Conservation (phyloP, 2,888 invertebrate species). For the Tachina fera region DNA sequence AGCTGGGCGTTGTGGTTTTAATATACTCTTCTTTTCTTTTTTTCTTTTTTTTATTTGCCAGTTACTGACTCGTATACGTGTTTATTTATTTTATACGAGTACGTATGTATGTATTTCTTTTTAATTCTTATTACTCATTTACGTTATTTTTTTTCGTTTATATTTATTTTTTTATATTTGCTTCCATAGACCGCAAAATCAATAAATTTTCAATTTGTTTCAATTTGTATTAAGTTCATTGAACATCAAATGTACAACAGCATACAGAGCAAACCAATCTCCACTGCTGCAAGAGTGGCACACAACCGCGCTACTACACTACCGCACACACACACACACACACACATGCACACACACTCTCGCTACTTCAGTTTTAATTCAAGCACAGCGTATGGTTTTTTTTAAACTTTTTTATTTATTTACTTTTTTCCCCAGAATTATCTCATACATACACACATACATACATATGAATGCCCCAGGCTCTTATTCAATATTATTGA, state of each 20-base stretch:
- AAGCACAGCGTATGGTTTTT: constrained; percentile 27
- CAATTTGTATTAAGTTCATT: constrained; percentile 71
- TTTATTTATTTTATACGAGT: constrained; percentile 45
- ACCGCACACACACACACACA: not conserved
- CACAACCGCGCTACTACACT: constrained; percentile 16
- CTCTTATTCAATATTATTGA: constrained; percentile 69
- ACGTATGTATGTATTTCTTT: constrained; percentile 7
- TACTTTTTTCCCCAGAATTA: constrained; percentile 36
- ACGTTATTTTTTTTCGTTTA: constrained; percentile 12
- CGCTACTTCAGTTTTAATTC: constrained; percentile 53
- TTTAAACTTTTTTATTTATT: constrained; percentile 24
- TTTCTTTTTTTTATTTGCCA: constrained; percentile 34
- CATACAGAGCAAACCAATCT: constrained; percentile 44
- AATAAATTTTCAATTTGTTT: constrained; percentile 72
- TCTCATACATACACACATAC: constrained; percentile 23
- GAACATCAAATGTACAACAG: constrained; percentile 68
- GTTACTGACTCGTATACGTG: constrained; percentile 25
- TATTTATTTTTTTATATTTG: not conserved
- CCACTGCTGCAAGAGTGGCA: not conserved
- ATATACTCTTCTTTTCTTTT: constrained; percentile 17
- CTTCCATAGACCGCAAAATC: constrained; percentile 68
- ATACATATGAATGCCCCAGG: constrained; percentile 48
- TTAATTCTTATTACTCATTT: constrained; percentile 57
- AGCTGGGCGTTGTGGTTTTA: constrained; percentile 39
- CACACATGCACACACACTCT: not conserved